Conservation (phyloP, 2,797 vertebrate genomes). For the Hyperoplus immaculatus region DNA sequence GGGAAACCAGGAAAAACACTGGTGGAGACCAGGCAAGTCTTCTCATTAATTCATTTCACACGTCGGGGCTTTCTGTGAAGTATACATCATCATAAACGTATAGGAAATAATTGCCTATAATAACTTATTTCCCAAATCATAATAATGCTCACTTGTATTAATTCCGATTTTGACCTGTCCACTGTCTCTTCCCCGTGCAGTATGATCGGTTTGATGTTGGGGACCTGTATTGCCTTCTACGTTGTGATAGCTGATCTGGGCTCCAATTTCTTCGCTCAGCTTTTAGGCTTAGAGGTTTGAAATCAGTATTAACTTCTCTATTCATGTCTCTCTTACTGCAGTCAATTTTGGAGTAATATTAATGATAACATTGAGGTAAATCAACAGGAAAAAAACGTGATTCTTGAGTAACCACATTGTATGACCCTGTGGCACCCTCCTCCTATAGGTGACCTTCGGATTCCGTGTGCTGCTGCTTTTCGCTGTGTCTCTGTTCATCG, state of each 20-base stretch:
- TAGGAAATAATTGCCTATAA: not conserved
- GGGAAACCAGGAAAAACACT: constrained; percentile 95
- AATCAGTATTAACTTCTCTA: constrained; percentile 5
- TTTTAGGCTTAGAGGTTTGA: constrained; percentile 92
- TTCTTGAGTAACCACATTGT: not conserved
- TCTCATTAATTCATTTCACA: not conserved
- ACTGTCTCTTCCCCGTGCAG: constrained; percentile 71
- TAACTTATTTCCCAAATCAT: not conserved
- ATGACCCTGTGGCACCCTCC: not conserved
- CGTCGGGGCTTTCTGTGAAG: not conserved
- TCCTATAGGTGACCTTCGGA: constrained; percentile 88
- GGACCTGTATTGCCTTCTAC: constrained; percentile 98
- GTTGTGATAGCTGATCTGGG: constrained; percentile 98
- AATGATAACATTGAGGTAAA: no score
- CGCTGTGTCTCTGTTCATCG: constrained; percentile 92
- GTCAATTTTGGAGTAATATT: not conserved
- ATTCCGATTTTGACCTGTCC: not conserved
- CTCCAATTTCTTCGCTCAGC: constrained; percentile 94
- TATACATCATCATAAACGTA: no score
- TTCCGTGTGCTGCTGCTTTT: constrained; percentile 92
- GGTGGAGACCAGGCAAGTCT: constrained; percentile 93
- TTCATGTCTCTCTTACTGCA: not conserved
- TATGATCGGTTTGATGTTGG: constrained; percentile 99
- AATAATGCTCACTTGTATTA: not conserved
- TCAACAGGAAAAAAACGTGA: not conserved